Conservation (phyloP, 2,888 invertebrate species). For the Criorhina ranunculi region DNA sequence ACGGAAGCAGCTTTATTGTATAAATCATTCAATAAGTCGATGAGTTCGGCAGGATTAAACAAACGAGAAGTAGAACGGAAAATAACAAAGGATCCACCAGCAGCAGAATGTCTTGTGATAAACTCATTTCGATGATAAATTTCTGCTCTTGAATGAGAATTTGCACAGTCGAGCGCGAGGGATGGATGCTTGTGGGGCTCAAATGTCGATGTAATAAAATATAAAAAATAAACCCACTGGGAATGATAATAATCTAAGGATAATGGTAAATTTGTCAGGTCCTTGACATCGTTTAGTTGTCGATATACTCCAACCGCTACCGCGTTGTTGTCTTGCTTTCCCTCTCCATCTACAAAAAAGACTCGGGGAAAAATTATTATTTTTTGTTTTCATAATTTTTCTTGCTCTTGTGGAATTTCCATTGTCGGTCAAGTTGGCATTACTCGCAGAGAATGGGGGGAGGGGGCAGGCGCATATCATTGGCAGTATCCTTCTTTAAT, state of each 20-base stretch:
- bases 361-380: constrained; percentile 25
- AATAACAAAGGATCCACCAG: neutral
- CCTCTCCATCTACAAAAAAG: neutral
- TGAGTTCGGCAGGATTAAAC: constrained; percentile 55
- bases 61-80: neutral
- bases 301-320: constrained; percentile 26
- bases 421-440: constrained; percentile 37
- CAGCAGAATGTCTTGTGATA: constrained; percentile 37
- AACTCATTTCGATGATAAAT: constrained; percentile 62
- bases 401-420: constrained; percentile 26
- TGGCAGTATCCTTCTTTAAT: constrained; percentile 18
- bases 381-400: constrained; percentile 48
- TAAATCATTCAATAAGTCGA: constrained; percentile 72
- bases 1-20: constrained; percentile 40
- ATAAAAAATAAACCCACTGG: constrained; percentile 30
- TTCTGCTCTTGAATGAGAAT: constrained; percentile 39
- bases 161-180: neutral
- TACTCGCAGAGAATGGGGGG: constrained; percentile 6
- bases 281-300: constrained; percentile 62
- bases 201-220: constrained; percentile 39
- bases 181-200: constrained; percentile 5
- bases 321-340: neutral
- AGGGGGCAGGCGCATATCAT: no score
- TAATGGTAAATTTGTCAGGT: constrained; percentile 58
- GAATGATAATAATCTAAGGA: constrained; percentile 50